Percentiles rank a stretch among this genome's conserved stretches.
phyloP scores from a whole-genome alignment of 92 coral and sea anemone genomes.

The Phymanthus crucifer region DNA sequence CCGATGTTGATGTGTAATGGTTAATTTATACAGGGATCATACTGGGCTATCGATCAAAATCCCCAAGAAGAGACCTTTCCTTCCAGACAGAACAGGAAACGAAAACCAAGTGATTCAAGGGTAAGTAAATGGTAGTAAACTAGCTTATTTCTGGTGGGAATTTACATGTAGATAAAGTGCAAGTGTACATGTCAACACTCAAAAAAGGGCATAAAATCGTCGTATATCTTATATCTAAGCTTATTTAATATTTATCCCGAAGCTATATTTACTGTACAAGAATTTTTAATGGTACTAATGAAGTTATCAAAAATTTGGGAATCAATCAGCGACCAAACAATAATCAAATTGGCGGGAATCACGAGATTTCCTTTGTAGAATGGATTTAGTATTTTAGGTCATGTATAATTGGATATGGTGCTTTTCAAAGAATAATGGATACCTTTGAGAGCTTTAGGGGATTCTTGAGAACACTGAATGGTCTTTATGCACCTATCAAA shows the following conservation, averaged over 20 bases:
- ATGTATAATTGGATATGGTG: not conserved
- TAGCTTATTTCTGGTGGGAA: slow-evolving; percentile 11
- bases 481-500: no score
- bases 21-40: slow-evolving; percentile 72
- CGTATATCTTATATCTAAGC: not conserved
- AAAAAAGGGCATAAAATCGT: not conserved
- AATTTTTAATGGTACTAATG: not conserved
- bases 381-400: not conserved
- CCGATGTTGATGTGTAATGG: not conserved
- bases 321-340: not conserved
- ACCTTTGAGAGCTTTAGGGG: not conserved
- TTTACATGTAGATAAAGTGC: not conserved
- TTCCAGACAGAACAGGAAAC: slow-evolving; percentile 81
- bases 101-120: slow-evolving; percentile 86
- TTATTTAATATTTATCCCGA: not conserved
- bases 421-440: not conserved
- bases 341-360: not conserved
- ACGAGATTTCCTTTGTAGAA: not conserved
- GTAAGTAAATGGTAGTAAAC: slow-evolving; percentile 47
- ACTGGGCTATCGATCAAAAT: slow-evolving; percentile 98
- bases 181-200: not conserved
- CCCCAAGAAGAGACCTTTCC: slow-evolving; percentile 86
- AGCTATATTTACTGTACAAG: not conserved
- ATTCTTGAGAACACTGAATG: not conserved
- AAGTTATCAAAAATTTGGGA: not conserved